Evolutionary conservation across 1,140 invertebrate genomes (phyloP), one percentile per base, ranked within the genome.

Genomic region (Episyrphus balteatus): DNA sequence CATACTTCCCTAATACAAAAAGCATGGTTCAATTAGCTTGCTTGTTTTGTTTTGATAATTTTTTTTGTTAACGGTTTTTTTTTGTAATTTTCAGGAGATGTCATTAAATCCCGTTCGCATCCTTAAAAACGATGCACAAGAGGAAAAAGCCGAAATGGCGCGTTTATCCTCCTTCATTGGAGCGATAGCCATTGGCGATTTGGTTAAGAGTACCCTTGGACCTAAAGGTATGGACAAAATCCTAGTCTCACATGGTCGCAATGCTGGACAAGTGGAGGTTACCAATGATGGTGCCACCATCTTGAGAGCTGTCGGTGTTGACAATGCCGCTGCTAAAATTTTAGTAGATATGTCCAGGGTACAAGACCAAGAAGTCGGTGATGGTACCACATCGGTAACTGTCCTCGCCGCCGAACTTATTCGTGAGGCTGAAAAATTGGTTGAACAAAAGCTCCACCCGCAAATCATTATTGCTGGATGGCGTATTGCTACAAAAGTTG

Each of bases 151-250:
- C 26, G 96, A 99, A 74, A 85, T 86, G 59, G 93, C 93, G 54
- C 82, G 93, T 44, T 71, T 99, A 71, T 98, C 93, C 34, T 92
- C 90, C 58, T 99, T 99, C 69, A 85, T 98, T 56, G 96, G 96
- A 38, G 96, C 94, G 18, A 98, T 97, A 63, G 92, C 95, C 6
- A 95, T 99, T 62, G 97, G 96, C 14, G 97, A 99, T 73, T 75
- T 99, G 41, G 88, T 99, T 0, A 99, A 98, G 70, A 94, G 89
- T 49, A 99, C 97, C 11, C 75, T 99, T 12, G 97, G 97, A 14
- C 97, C 97, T 13, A 99, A 99, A 74, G 96, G 97, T 64, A 99
- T 99, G 97, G 96, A 99, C 69, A 99, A 99, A 77, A 98, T 99
- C 59, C 73, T 99, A 10, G 82, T 95, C n/a, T 81, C 87, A 37